Evolutionary conservation across 2,113 vertebrate species (phyloP), one percentile per base, ranked within the genome.

Genomic region (Oreochromis spilurus): DNA sequence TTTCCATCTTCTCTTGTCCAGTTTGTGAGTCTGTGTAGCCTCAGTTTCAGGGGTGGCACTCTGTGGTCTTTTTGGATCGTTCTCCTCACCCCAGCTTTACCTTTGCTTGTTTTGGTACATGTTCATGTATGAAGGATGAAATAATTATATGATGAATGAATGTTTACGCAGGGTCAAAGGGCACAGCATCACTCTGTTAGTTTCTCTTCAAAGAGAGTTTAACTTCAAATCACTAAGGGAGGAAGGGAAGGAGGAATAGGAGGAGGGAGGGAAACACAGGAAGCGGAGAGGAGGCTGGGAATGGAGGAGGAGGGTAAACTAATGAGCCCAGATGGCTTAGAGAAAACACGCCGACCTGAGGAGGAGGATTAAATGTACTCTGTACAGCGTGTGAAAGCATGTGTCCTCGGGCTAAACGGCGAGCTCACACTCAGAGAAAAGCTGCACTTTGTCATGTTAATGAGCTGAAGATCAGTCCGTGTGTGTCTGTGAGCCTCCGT

Each of bases 251-350:
- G 65, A 57, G 6, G 57, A 67, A 9, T 38, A 75, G 38, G 52
- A 58, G 52, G 9, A 57, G 31, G 1, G 13, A 38, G 62, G 62
- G 11, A 67, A 65, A 40, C 11, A 67, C 62, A 67, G 36, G 36
- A 67, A 67, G 60, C 1, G 10, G 19, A 8, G 62, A 21, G 14
- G 31, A 77, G 43, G 12, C 75, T 21, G 53, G 29, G 6, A 62
- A 80, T 40, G 48, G 65, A 34, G 13, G 38, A 4, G 38, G 29
- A 57, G 65, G 17, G 67, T 4, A n/a, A 57, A 52, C 79, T 89
- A 85, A 89, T 85, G 80, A 85, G 79, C 83, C 70, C 87, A 52
- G 84, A 79, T 48, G 79, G 87, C 67, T 89, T 70, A 79, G 24
- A 52, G 58, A 72, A 79, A 72, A 72, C 40, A 72, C 1, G 40